phyloP scores from a whole-genome alignment of 2,888 invertebrate genomes.

The Andrena hattorfiana region DNA sequence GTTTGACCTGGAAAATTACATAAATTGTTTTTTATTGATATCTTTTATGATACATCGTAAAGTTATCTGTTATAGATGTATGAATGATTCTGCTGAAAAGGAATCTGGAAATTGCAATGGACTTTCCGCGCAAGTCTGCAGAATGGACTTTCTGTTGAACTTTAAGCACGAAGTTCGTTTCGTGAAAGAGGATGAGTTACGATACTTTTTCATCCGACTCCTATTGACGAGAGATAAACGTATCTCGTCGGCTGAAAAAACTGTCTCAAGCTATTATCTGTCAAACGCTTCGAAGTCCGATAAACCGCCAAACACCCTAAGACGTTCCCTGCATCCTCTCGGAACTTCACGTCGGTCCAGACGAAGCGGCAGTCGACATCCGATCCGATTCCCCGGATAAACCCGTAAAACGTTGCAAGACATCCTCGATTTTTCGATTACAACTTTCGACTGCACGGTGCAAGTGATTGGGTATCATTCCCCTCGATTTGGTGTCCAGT shows the following conservation, averaged over 20 bases:
- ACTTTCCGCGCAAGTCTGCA: background rate
- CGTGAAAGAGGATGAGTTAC: background rate
- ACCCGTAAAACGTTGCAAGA: constrained; percentile 55
- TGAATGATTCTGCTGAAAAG: background rate
- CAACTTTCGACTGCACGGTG: constrained; percentile 13
- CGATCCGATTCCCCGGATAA: constrained; percentile 60
- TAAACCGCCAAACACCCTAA: constrained; percentile 51
- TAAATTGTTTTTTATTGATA: no score
- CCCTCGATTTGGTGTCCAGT: background rate
- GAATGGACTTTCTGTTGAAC: background rate
- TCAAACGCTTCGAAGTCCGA: constrained; percentile 32
- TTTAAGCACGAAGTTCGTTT: background rate
- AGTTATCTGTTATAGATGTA: background rate
- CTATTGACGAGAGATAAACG: constrained; percentile 27
- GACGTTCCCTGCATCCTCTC: constrained; percentile 22
- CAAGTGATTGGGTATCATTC: background rate
- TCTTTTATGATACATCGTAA: no score
- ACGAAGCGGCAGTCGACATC: constrained; percentile 50
- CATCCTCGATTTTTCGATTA: constrained; percentile 41
- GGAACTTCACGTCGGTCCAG: constrained; percentile 48
- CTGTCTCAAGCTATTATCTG: constrained; percentile 49
- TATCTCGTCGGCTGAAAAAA: constrained; percentile 23
- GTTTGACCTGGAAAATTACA: no score
- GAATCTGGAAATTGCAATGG: background rate
- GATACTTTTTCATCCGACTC: constrained; percentile 40